These are phyloP conservation scores for Solea solea DNA, from an alignment of 2,113 vertebrate genomes.

Conservation along the genomic window DNA sequence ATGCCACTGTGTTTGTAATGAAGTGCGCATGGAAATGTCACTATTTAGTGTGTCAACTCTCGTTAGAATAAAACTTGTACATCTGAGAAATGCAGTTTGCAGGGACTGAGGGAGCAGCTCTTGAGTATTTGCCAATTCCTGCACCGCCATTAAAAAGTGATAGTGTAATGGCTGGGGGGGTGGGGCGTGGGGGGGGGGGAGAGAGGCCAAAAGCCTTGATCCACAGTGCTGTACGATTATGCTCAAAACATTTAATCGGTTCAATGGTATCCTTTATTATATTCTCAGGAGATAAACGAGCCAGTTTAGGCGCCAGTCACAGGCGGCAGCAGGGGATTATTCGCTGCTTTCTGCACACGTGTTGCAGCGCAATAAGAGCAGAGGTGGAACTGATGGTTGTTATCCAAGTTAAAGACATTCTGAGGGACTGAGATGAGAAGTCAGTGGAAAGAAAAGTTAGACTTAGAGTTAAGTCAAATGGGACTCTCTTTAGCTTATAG, in stretches of 20 bases:
- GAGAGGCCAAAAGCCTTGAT: slow-evolving; percentile 54
- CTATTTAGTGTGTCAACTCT: slow-evolving; percentile 55
- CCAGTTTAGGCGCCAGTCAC: slow-evolving; percentile 23
- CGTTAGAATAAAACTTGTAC: slow-evolving; percentile 43
- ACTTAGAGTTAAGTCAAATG: no score
- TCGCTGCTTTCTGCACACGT: slow-evolving; percentile 16
- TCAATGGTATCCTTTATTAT: slow-evolving; percentile 57
- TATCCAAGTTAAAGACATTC: slow-evolving; percentile 27
- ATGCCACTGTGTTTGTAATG: slow-evolving; percentile 47
- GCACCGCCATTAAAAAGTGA: slow-evolving; percentile 42
- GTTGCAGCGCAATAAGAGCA: slow-evolving; percentile 19
- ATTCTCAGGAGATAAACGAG: slow-evolving; percentile 40
- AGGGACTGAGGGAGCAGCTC: slow-evolving; percentile 29
- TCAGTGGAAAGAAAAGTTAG: slow-evolving; percentile 3
- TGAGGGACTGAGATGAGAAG: slow-evolving; percentile 22
- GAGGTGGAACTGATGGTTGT: slow-evolving; percentile 23
- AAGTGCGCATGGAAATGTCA: slow-evolving; percentile 44
- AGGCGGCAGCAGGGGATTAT: slow-evolving; percentile 12
- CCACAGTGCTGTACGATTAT: slow-evolving; percentile 21
- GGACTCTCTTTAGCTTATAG: no score
- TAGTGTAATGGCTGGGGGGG: slow-evolving; percentile 47
- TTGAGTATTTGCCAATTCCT: slow-evolving; percentile 54
- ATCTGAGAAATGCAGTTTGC: slow-evolving; percentile 50
- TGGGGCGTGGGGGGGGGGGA: no score
- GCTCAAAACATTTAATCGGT: slow-evolving; percentile 54